phyloP scores from a whole-genome alignment of 2,113 vertebrate genomes.

The Tympanuchus pallidicinctus region DNA sequence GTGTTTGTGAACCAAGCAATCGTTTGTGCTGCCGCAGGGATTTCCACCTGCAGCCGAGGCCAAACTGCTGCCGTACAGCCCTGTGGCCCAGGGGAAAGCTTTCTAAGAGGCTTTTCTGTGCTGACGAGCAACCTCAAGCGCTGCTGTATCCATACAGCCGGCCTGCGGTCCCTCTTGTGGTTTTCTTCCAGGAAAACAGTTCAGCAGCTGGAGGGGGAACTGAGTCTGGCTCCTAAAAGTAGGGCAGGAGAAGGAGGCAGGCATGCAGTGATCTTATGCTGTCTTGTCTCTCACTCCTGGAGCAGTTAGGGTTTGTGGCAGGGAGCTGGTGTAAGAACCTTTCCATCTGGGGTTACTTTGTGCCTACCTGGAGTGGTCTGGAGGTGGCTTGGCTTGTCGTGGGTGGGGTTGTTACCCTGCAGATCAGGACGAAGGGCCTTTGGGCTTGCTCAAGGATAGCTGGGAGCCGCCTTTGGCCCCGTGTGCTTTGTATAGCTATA shows the following conservation, averaged over 20 bases:
- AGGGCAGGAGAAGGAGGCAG: not conserved
- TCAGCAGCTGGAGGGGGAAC: not conserved
- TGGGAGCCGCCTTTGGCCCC: not conserved
- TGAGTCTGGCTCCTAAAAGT: not conserved
- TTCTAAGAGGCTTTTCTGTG: not conserved
- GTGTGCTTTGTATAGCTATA: rapidly evolving
- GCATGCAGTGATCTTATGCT: rapidly evolving
- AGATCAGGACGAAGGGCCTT: not conserved
- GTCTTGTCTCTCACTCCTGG: not conserved
- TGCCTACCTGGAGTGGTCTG: not conserved
- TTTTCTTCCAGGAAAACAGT: not conserved
- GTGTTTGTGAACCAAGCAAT: rapidly evolving
- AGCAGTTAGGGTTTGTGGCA: not conserved
- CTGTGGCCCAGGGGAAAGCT: not conserved
- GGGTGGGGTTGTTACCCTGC: too few species aligned
- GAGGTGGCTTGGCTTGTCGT: not conserved
- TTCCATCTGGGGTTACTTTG: not conserved
- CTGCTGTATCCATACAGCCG: not conserved
- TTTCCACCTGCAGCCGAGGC: not conserved
- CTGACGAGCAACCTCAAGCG: not conserved
- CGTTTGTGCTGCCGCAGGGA: not conserved
- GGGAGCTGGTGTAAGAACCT: not conserved
- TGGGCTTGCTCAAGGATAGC: not conserved
- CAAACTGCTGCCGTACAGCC: not conserved
- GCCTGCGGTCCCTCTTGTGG: rapidly evolving